These are phyloP conservation scores for Oryctolagus cuniculus DNA, from an alignment of 2,113 vertebrate species.

Conservation along the genomic window mOryCun1.1 NC_091438.1:117616501-117617000, in stretches of 20 bases:
- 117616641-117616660: not conserved
- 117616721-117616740: slow-evolving; percentile 43
- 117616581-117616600: slow-evolving; percentile 14
- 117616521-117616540: not conserved
- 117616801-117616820: slow-evolving; percentile 18
- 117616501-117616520: not conserved
- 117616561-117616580: slow-evolving; percentile 7
- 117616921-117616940: not conserved
- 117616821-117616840: not conserved
- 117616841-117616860: not conserved
- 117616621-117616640: not conserved
- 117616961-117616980: not conserved
- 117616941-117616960: not conserved
- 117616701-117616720: slow-evolving; percentile 4
- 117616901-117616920: not conserved
- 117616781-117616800: not conserved
- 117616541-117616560: not conserved
- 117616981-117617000: accelerated
- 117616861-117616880: not conserved
- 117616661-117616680: slow-evolving; percentile 45
- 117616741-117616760: slow-evolving; percentile 61
- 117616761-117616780: slow-evolving; percentile 54
- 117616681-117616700: slow-evolving; percentile 40
- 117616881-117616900: not conserved
- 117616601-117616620: not conserved